Percentiles rank a stretch among this genome's conserved stretches.
Conservation (phyloP, 53 echinoderm and acorn worm genomes). For the Hippasteria phrygiana region DNA sequence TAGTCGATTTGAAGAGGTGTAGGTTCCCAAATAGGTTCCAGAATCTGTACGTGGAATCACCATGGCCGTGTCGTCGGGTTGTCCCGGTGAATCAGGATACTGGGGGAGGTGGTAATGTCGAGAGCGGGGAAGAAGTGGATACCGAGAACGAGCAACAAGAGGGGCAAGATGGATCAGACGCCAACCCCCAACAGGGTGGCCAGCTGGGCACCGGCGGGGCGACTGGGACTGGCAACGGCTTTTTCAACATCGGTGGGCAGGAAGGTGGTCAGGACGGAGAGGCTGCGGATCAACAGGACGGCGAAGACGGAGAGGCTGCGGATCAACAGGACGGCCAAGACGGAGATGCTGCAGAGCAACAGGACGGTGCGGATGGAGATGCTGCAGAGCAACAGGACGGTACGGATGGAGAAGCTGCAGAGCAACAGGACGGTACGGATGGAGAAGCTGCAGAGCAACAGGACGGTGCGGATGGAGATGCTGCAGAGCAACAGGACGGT, state of each 20-base stretch:
- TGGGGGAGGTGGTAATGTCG: background rate
- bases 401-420: background rate
- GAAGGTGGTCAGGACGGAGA: background rate
- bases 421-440: background rate
- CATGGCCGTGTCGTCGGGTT: background rate
- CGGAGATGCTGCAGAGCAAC: background rate
- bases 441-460: slow-evolving; percentile 5
- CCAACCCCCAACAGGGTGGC: background rate
- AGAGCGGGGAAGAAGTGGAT: background rate
- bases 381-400: background rate
- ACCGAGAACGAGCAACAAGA: background rate
- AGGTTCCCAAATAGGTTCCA: background rate
- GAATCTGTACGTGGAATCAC: background rate
- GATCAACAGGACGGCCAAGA: background rate
- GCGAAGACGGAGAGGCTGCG: background rate
- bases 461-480: slow-evolving; percentile 16
- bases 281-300: background rate
- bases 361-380: slow-evolving; percentile 3
- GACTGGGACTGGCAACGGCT: background rate
- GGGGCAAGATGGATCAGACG: too few relatives aligned
- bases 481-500: slow-evolving; percentile 5
- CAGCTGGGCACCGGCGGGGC: background rate
- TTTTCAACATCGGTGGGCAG: background rate
- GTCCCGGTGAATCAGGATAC: background rate
- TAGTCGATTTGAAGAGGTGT: slow-evolving; percentile 20